These are phyloP conservation scores for Polymixis lichenea DNA, from an alignment of 2,888 invertebrate genomes.

Conservation along the genomic window DNA sequence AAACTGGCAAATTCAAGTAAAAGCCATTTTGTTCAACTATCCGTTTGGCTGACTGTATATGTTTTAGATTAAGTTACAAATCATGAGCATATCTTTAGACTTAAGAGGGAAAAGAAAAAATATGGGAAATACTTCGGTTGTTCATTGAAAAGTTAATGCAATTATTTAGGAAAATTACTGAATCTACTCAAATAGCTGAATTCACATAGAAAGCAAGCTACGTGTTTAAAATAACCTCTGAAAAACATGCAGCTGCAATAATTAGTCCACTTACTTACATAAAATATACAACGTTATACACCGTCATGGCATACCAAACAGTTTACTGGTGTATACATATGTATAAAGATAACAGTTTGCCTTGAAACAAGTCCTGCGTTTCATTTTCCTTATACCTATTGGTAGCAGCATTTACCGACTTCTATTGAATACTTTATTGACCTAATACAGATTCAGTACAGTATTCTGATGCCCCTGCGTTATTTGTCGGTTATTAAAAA, in stretches of 20 bases:
- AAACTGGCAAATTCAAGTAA: neutral
- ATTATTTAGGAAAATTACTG: neutral
- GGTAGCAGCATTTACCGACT: constrained; percentile 17
- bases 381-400: constrained; percentile 60
- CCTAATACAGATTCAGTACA: neutral
- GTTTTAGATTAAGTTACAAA: neutral
- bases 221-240: constrained; percentile 10
- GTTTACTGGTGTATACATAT: constrained; percentile 25
- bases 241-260: constrained; percentile 35
- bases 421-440: constrained; percentile 15
- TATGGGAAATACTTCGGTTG: neutral
- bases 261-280: constrained; percentile 44
- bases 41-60: neutral
- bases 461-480: too few relatives aligned
- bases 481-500: too few relatives aligned
- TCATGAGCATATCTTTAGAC: neutral
- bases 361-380: constrained; percentile 61
- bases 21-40: neutral
- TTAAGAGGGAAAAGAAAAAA: neutral
- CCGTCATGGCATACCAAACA: constrained; percentile 50
- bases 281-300: constrained; percentile 44
- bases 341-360: constrained; percentile 60
- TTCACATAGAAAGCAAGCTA: neutral
- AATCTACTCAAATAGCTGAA: neutral
- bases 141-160: too few relatives aligned